Evolutionary conservation across 2,113 vertebrate genomes (phyloP).

Genomic region (Sebastes schlegelii): DNA sequence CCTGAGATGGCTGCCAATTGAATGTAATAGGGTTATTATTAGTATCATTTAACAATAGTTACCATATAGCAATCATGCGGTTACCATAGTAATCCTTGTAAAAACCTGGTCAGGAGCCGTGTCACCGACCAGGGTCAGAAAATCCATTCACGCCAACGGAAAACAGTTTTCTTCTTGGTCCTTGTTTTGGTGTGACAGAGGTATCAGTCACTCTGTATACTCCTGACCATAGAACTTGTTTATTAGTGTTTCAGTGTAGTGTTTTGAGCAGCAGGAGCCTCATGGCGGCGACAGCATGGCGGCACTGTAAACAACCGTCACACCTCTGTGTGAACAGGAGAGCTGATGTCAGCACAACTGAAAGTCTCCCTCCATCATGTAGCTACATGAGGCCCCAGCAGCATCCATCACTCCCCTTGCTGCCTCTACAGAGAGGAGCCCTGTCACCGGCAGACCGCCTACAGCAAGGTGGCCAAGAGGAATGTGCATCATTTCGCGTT

Average conservation of each 20-base stretch:
- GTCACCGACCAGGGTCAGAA: neutral
- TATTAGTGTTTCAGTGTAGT: slow-evolving; percentile 32
- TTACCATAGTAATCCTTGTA: neutral
- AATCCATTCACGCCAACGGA: slow-evolving; percentile 8
- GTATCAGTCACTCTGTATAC: slow-evolving; percentile 37
- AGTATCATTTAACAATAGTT: neutral
- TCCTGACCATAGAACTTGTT: slow-evolving; percentile 31
- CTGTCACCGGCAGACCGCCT: slow-evolving; percentile 47
- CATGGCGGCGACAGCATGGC: slow-evolving; percentile 59
- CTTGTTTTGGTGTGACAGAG: slow-evolving; percentile 24
- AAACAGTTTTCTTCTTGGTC: neutral
- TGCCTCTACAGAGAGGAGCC: slow-evolving; percentile 59
- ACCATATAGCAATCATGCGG: neutral
- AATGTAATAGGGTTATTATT: neutral
- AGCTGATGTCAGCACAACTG: slow-evolving; percentile 83
- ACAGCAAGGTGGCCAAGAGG: slow-evolving; percentile 47
- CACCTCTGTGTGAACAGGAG: slow-evolving; percentile 77
- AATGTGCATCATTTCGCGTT: slow-evolving; percentile 42
- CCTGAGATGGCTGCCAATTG: neutral
- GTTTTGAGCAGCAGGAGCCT: slow-evolving; percentile 47
- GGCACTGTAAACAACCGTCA: slow-evolving; percentile 81
- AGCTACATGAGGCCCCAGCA: slow-evolving; percentile 73
- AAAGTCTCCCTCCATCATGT: slow-evolving; percentile 81
- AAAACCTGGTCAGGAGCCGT: slow-evolving; percentile 8
- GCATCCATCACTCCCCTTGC: slow-evolving; percentile 78